These are phyloP conservation scores for Orgyia antiqua DNA, from an alignment of 2,888 invertebrate species.

Conservation along the genomic window DNA sequence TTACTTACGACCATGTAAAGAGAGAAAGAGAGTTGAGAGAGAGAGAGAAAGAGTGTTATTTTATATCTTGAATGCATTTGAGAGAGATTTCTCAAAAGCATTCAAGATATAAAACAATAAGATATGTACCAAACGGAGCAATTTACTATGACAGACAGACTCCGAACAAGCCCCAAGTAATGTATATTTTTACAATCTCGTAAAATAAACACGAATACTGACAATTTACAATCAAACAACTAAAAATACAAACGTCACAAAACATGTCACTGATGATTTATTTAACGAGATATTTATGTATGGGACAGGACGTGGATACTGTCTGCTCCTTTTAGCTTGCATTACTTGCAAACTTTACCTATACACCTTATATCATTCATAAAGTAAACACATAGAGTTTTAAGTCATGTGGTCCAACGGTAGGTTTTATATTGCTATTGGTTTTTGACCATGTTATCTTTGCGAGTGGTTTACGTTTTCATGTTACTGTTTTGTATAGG, in stretches of 20 bases:
- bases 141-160: slow-evolving; percentile 13
- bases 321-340: slow-evolving; percentile 54
- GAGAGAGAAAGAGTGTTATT: too few relatives aligned
- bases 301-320: slow-evolving; percentile 48
- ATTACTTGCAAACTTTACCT: slow-evolving; percentile 30
- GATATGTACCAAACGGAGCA: too few relatives aligned
- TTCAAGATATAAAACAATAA: too few relatives aligned
- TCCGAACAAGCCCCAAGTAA: not conserved
- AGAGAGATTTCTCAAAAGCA: too few relatives aligned
- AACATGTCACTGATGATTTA: slow-evolving; percentile 67
- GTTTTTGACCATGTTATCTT: slow-evolving; percentile 32
- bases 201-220: slow-evolving; percentile 41
- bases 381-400: too few relatives aligned
- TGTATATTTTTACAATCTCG: slow-evolving; percentile 26
- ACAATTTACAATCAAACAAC: slow-evolving; percentile 37
- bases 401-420: too few relatives aligned
- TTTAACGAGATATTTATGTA: slow-evolving; percentile 68
- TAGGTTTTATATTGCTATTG: too few relatives aligned
- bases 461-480: slow-evolving; percentile 17
- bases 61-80: too few relatives aligned
- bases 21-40: too few relatives aligned
- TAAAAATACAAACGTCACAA: slow-evolving; percentile 53
- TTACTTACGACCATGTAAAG: too few relatives aligned
- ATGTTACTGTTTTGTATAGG: slow-evolving; percentile 11
- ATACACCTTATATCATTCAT: slow-evolving; percentile 5